Conservation (phyloP, 2,113 vertebrate genomes). For the Siniperca knerii region DNA sequence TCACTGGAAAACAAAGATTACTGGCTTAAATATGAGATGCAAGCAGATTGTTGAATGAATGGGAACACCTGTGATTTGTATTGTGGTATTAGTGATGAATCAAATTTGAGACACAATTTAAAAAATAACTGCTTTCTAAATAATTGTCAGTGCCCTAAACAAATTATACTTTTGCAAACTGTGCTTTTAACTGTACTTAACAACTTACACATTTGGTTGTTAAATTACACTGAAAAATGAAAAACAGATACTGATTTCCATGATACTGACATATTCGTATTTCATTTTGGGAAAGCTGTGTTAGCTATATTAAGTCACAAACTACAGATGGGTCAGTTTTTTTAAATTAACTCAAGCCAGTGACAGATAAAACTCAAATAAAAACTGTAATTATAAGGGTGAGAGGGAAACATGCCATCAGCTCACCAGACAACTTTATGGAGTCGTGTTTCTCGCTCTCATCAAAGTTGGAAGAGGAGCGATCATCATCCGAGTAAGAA, state of each 20-base stretch:
- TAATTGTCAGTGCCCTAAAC: neutral
- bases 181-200: neutral
- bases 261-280: neutral
- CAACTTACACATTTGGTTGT: neutral
- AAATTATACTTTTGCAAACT: neutral
- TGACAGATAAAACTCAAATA: neutral
- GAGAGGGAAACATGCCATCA: neutral
- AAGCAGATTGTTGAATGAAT: conserved; percentile 2
- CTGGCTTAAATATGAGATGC: neutral
- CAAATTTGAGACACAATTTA: neutral
- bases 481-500: conserved; percentile 94
- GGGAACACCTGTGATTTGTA: neutral
- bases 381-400: neutral
- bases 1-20: neutral
- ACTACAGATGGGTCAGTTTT: neutral
- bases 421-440: conserved; percentile 88
- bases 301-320: neutral
- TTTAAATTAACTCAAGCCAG: neutral
- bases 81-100: neutral
- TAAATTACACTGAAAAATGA: neutral
- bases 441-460: conserved; percentile 91
- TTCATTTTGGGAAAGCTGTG: neutral
- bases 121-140: neutral
- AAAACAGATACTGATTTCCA: neutral
- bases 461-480: conserved; percentile 91